Evolutionary conservation across 2,113 vertebrate genomes (phyloP), one percentile per base, ranked within the genome.

Genomic region (Origma solitaria): DNA sequence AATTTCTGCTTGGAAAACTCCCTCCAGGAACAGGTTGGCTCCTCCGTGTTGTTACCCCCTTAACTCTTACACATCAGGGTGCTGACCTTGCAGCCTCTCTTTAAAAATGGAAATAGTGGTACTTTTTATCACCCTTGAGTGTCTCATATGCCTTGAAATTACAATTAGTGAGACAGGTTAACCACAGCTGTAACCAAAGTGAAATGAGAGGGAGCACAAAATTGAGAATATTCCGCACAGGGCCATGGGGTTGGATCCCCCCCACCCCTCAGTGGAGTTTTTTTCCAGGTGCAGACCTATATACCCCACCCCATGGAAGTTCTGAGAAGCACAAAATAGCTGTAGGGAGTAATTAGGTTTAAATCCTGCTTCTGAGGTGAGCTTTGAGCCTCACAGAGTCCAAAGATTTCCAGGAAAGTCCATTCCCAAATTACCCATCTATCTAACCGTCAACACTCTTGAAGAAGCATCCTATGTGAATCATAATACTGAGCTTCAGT

Each of bases 351-450:
- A 82, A 77, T 54, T 56, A 23, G 35, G 9, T 69, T 89, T 82
- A 20, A 23, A 51, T 35, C 38, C 30, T 80, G 2, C 19, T 85
- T 95, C 35, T 80, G 66, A 93, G 35, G 21, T 60, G 54, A 82
- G 38, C 50, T 90, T 90, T 86, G 47, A 47, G 28, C 33, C 17
- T 79, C 7, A 12, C 7, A 49, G 62, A 65, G 24, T 86, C 75
- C 70, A 70, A 80, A 93, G 73, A 70, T 76, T 95, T 91, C 85
- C 82, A 88, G 35, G 47, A 71, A 93, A 83, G 64, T 51, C 60
- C 44, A 62, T 88, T 94, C n/a, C 47, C 33, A 82, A 70, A 80
- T 80, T 82, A 91, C 50, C 19, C 62, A 58, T 90, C 82, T 72
- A 9, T 89, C 42, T 90, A 65, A 80, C 70, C 93, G 82, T 92